phyloP scores from a whole-genome alignment of 53 echinoderm and acorn worm species.

The Stichopus horrens region DNA sequence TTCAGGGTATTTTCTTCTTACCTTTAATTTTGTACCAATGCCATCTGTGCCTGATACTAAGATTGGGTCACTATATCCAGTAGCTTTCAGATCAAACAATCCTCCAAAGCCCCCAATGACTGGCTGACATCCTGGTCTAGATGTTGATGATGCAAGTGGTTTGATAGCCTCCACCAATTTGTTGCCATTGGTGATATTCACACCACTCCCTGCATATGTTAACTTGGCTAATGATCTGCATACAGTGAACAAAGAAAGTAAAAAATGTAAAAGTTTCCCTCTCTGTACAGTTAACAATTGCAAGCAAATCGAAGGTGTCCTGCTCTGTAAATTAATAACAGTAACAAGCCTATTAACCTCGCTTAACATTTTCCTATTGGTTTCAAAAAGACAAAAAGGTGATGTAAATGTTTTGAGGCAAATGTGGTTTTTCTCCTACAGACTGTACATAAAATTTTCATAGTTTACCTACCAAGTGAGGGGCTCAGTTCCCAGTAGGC shows the following conservation, averaged over 20 bases:
- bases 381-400: too few relatives aligned
- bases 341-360: too few relatives aligned
- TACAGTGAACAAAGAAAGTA: neutral
- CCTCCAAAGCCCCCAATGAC: constrained; percentile 95
- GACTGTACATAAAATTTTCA: too few relatives aligned
- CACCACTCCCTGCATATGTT: constrained; percentile 89
- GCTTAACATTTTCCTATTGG: too few relatives aligned
- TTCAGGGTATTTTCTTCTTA: constrained; percentile 12
- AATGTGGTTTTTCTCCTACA: too few relatives aligned
- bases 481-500: too few relatives aligned
- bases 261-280: neutral
- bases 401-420: too few relatives aligned
- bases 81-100: constrained; percentile 78
- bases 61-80: constrained; percentile 89
- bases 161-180: constrained; percentile 86
- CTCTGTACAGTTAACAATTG: too few relatives aligned
- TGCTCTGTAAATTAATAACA: too few relatives aligned
- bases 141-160: constrained; percentile 75
- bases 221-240: constrained; percentile 45
- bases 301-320: too few relatives aligned
- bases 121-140: constrained; percentile 81
- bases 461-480: too few relatives aligned
- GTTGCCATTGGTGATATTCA: constrained; percentile 84
- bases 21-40: constrained; percentile 97
- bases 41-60: constrained; percentile 96